phyloP scores from a whole-genome alignment of 1,140 invertebrate genomes.

The Copidosoma floridanum region DNA sequence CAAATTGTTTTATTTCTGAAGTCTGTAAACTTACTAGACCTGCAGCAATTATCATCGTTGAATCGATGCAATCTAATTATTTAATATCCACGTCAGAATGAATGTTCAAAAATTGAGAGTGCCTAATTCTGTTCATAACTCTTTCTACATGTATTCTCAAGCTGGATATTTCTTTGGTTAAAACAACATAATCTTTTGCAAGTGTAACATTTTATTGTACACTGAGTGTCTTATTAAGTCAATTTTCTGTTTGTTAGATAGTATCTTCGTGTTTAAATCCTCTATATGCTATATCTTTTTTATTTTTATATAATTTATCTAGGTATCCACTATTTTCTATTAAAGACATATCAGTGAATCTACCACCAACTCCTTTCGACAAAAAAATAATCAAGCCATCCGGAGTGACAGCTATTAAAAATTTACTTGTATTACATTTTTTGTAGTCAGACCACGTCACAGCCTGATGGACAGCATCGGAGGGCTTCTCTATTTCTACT shows the following conservation, averaged over 20 bases:
- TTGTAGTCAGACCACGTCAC: slow-evolving; percentile 53
- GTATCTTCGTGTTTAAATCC: slow-evolving; percentile 43
- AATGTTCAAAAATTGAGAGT: slow-evolving; percentile 44
- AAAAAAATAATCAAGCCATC: slow-evolving; percentile 51
- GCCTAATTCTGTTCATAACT: slow-evolving; percentile 43
- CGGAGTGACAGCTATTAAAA: slow-evolving; percentile 51
- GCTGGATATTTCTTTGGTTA: slow-evolving; percentile 46
- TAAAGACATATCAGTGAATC: slow-evolving; percentile 45
- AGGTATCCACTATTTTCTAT: slow-evolving; percentile 44
- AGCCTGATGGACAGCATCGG: slow-evolving; percentile 42
- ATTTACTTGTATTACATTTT: slow-evolving; percentile 53
- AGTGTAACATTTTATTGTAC: slow-evolving; percentile 29
- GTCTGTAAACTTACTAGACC: slow-evolving; percentile 41
- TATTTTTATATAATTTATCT: slow-evolving; percentile 28
- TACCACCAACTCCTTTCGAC: slow-evolving; percentile 48
- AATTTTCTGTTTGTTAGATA: slow-evolving; percentile 30
- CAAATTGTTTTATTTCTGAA: slow-evolving; percentile 30
- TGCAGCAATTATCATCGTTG: slow-evolving; percentile 36
- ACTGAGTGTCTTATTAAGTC: slow-evolving; percentile 46
- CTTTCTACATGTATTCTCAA: slow-evolving; percentile 50
- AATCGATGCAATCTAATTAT: slow-evolving; percentile 34
- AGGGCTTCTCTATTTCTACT: slow-evolving; percentile 47
- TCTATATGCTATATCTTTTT: slow-evolving; percentile 41
- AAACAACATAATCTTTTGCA: slow-evolving; percentile 44
- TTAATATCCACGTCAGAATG: slow-evolving; percentile 39